phyloP scores from a whole-genome alignment of 2,888 invertebrate genomes.

The Parelbella ahira region DNA sequence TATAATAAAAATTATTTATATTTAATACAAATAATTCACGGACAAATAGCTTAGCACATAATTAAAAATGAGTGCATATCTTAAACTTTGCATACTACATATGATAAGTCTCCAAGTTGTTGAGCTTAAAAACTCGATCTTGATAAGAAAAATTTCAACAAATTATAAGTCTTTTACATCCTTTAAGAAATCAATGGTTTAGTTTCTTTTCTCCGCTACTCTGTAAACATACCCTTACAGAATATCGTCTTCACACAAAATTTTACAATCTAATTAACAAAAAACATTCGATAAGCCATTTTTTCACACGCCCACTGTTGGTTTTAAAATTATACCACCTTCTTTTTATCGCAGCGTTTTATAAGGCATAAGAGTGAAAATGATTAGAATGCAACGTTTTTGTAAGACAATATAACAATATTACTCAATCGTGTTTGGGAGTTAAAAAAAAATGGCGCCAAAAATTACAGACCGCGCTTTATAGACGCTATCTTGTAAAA shows the following conservation, averaged over 20 bases:
- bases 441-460: constrained; percentile 55
- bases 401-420: constrained; percentile 42
- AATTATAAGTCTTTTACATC: too few species aligned
- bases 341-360: background rate
- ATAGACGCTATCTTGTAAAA: constrained; percentile 36
- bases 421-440: constrained; percentile 59
- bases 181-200: too few species aligned
- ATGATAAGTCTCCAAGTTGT: too few species aligned
- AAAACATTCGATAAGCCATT: constrained; percentile 28
- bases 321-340: constrained; percentile 40
- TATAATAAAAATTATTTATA: too few species aligned
- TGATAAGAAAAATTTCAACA: too few species aligned
- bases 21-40: too few species aligned
- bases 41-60: too few species aligned
- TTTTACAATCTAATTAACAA: constrained; percentile 22
- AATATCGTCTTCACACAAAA: constrained; percentile 7
- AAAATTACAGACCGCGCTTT: constrained; percentile 43
- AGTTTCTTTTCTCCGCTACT: too few species aligned
- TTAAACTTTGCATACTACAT: too few species aligned
- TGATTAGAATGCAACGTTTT: background rate
- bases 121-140: too few species aligned
- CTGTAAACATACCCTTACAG: constrained; percentile 11
- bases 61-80: too few species aligned
- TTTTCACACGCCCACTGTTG: constrained; percentile 66
- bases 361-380: background rate